These are phyloP conservation scores for Penaeus japonicus DNA, from an alignment of 1,140 invertebrate species.

Conservation along the genomic window DNA sequence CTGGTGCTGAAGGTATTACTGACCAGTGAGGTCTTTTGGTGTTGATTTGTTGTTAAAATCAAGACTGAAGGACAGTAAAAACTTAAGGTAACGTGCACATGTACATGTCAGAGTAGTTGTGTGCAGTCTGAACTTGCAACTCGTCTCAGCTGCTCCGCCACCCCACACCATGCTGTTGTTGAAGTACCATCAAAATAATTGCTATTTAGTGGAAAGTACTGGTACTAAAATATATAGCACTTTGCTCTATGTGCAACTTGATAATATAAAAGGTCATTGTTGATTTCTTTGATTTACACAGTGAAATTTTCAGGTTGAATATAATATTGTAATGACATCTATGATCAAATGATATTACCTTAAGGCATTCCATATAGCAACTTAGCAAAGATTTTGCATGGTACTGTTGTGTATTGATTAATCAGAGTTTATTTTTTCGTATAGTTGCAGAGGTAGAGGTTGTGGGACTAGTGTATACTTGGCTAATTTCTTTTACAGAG, in stretches of 20 bases:
- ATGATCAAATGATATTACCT: background rate
- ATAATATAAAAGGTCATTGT: too few species aligned
- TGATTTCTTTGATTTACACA: too few species aligned
- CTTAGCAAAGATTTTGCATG: constrained; percentile 26
- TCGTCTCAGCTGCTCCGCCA: background rate
- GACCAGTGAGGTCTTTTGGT: too few species aligned
- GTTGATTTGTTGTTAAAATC: too few species aligned
- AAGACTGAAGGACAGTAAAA: too few species aligned
- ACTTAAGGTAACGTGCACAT: too few species aligned
- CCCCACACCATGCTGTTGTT: constrained; percentile 7
- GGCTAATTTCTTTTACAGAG: background rate
- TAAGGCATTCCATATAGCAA: constrained; percentile 11
- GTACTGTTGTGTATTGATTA: background rate
- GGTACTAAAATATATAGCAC: too few species aligned
- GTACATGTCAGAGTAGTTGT: too few species aligned
- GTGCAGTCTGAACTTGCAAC: background rate
- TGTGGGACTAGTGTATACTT: constrained; percentile 37
- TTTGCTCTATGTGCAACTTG: too few species aligned
- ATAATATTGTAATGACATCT: background rate
- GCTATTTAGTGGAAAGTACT: background rate
- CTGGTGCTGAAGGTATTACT: too few species aligned
- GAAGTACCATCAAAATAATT: constrained; percentile 28
- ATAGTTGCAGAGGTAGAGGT: constrained; percentile 27
- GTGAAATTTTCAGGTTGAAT: background rate
- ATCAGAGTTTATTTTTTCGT: constrained; percentile 29